Evolutionary conservation across 1,140 invertebrate genomes (phyloP), one percentile per base, ranked within the genome.

Genomic region (Calliphora vicina): DNA sequence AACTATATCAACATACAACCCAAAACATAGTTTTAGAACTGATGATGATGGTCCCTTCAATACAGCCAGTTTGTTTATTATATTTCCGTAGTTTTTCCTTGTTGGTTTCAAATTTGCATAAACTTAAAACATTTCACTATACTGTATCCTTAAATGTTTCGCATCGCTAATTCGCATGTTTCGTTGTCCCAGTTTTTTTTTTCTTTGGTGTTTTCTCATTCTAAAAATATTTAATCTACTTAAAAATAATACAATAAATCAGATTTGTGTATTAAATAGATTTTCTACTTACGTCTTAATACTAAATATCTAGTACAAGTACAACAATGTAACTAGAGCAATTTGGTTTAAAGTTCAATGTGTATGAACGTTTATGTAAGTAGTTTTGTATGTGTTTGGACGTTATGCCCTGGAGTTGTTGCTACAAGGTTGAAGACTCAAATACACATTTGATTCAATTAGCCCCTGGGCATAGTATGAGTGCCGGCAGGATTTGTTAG

Each of bases 41-140:
- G n/a, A n/a, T n/a, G n/a, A 35, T 35, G 35, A 35, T 35, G 35
- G 1, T 35, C 4, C n/a, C 35, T 35, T 35, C 35, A 35, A 35
- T 35, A 10, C 35, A 10, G 35, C 35, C 6, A 10, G 35, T 35
- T 35, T 35, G 35, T 35, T n/a, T n/a, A n/a, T n/a, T 50, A 50
- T 17, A 13, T 17, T 29, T 17, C 72, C 6, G 15, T 74, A 26
- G 26, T 74, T 17, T 74, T 73, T 23, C 1, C n/a, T 73, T 27
- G 15, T 74, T 74, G n/a, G 27, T 35, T 74, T 35, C 3, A 74
- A 43, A 78, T 78, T 78, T 78, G 35, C 74, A 78, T 78, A 78
- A 78, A 25, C 9, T 78, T 78, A 42, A 25, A 23, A 45, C n/a
- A 71, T 8, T n/a, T n/a, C 10, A 71, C 35, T 35, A 6, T 25